Evolutionary conservation across 2,113 vertebrate genomes (phyloP).

Genomic region (Dinomys branickii): DNA sequence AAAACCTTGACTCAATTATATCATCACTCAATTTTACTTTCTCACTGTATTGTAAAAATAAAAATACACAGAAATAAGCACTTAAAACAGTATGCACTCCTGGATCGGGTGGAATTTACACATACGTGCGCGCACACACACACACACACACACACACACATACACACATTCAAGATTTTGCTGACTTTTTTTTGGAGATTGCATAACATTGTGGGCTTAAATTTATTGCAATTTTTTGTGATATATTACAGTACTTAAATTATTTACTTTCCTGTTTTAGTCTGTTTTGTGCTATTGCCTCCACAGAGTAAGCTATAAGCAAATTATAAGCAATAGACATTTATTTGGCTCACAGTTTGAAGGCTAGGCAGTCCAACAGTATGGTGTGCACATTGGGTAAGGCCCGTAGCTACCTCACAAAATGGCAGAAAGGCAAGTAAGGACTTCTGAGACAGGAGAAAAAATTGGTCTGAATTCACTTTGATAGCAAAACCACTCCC

Average conservation of each 20-base stretch:
- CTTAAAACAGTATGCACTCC: not conserved
- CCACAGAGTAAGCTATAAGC: not conserved
- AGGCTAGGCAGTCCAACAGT: not conserved
- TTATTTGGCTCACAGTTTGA: not conserved
- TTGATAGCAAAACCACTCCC: not conserved
- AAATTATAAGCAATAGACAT: not conserved
- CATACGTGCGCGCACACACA: not conserved
- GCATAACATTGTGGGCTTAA: not conserved
- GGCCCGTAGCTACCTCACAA: not conserved
- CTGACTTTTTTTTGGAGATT: not conserved
- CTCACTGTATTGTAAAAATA: not conserved
- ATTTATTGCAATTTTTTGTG: constrained; percentile 25
- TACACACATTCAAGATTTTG: not conserved
- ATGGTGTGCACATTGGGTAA: not conserved
- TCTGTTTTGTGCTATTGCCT: not conserved
- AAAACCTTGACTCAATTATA: not conserved
- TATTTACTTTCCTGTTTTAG: not conserved
- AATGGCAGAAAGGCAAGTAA: not conserved
- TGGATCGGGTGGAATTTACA: not conserved
- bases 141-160: not conserved
- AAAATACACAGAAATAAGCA: not conserved
- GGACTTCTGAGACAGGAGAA: not conserved
- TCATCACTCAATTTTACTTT: not conserved
- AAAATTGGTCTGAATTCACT: not conserved
- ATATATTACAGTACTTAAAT: not conserved